Evolutionary conservation across 2,888 invertebrate genomes (phyloP).

Genomic region (Deilephila porcellus): DNA sequence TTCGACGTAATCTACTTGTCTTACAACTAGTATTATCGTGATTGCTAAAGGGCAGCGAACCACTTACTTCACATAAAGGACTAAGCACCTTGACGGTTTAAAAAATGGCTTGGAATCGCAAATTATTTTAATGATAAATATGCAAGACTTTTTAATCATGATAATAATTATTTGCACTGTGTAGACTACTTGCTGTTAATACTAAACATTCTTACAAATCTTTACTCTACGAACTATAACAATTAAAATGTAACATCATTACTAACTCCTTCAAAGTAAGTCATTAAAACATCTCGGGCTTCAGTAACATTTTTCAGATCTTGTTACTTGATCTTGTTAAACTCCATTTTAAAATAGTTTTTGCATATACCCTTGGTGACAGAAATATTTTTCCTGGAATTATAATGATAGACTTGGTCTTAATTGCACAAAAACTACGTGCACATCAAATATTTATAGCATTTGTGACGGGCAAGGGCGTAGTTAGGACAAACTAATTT

Average conservation of each 20-base stretch:
- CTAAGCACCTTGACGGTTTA: too few species aligned
- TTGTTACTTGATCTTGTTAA: too few species aligned
- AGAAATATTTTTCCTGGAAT: neutral
- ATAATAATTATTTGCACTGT: too few species aligned
- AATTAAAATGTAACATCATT: neutral
- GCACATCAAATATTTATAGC: conserved; percentile 24
- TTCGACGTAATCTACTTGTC: neutral
- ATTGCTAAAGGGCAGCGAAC: too few species aligned
- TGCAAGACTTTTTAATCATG: too few species aligned
- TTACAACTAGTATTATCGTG: too few species aligned
- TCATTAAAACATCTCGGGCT: conserved; percentile 2
- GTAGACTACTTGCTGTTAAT: neutral
- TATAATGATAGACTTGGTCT: neutral
- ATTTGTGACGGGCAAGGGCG: conserved; percentile 26
- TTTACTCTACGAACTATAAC: neutral
- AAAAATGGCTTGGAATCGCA: too few species aligned
- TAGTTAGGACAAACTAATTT: conserved; percentile 26
- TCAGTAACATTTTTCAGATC: neutral
- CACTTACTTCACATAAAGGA: too few species aligned
- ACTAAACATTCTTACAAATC: neutral
- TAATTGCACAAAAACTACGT: neutral
- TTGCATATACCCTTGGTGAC: neutral
- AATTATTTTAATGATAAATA: too few species aligned
- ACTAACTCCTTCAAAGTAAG: neutral
- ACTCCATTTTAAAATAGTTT: conserved; percentile 1